A percentile compares a stretch with the other conserved stretches of the same genome.
phyloP scores from a whole-genome alignment of 2,888 invertebrate genomes.

The Timema podura region DNA sequence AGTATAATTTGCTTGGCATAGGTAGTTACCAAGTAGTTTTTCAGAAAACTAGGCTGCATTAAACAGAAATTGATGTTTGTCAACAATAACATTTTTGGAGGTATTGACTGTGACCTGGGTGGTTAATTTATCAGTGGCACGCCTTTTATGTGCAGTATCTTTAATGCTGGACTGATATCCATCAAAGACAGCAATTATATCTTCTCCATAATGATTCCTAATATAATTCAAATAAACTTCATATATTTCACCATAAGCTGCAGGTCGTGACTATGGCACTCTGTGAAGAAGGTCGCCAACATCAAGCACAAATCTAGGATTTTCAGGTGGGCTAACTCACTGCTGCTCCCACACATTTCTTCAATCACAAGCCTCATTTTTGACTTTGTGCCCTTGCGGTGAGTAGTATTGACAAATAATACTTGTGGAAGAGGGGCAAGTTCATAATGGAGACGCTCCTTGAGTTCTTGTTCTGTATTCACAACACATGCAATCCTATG shows the following conservation, averaged over 20 bases:
- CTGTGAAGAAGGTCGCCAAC: constrained; percentile 4
- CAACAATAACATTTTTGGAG: not conserved
- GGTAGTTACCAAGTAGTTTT: not conserved
- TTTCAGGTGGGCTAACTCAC: not conserved
- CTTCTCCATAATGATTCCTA: not conserved
- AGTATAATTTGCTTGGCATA: not conserved
- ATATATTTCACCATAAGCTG: constrained; percentile 11
- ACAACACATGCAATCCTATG: no score
- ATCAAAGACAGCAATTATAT: constrained; percentile 10
- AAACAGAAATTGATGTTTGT: not conserved
- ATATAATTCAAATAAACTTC: not conserved
- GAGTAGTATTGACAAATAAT: constrained; percentile 13
- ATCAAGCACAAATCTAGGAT: constrained; percentile 8
- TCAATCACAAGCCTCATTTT: not conserved
- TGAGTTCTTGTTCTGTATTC: no score
- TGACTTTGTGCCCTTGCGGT: not conserved
- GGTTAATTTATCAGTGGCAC: constrained; percentile 8
- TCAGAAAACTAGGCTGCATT: not conserved
- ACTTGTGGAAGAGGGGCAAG: not conserved
- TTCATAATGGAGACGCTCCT: no score
- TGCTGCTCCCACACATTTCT: not conserved
- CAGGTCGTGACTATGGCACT: not conserved
- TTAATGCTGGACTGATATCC: constrained; percentile 11
- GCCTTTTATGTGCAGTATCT: not conserved
- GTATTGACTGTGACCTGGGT: not conserved